phyloP scores from a whole-genome alignment of 2,113 vertebrate species.

The Urocynchramus pylzowi region DNA sequence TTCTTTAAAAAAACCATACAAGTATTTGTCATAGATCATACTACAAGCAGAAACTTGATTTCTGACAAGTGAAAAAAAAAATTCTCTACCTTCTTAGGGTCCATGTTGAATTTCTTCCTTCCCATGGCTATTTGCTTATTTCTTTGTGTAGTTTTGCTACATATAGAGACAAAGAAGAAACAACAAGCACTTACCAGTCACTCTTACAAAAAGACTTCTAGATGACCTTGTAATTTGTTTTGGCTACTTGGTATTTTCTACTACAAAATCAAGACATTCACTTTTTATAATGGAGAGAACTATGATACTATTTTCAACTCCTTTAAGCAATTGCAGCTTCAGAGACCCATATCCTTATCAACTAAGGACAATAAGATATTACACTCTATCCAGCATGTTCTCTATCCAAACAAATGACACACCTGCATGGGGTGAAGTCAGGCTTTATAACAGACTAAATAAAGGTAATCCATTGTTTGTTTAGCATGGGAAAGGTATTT shows the following conservation, averaged over 20 bases:
- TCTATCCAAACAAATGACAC: background rate
- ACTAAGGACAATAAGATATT: background rate
- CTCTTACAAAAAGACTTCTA: background rate
- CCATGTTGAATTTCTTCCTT: conserved; percentile 99
- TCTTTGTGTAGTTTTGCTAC: conserved; percentile 93
- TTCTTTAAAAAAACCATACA: background rate
- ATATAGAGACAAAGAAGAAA: background rate
- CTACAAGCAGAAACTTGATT: background rate
- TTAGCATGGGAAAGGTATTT: background rate
- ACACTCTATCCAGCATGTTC: background rate
- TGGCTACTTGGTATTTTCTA: background rate
- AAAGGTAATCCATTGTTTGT: background rate
- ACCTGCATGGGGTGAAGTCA: background rate
- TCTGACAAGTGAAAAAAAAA: background rate
- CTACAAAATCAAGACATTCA: background rate
- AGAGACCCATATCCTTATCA: background rate
- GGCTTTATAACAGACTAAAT: background rate
- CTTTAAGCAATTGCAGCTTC: background rate
- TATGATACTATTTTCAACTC: background rate
- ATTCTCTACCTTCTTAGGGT: conserved; percentile 90
- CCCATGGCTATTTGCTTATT: conserved; percentile 98
- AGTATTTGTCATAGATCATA: background rate
- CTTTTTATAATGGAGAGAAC: background rate
- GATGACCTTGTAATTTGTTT: background rate
- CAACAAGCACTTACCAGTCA: background rate